Evolutionary conservation across 2,113 vertebrate genomes (phyloP).

Genomic region (Artemisiospiza belli): DNA sequence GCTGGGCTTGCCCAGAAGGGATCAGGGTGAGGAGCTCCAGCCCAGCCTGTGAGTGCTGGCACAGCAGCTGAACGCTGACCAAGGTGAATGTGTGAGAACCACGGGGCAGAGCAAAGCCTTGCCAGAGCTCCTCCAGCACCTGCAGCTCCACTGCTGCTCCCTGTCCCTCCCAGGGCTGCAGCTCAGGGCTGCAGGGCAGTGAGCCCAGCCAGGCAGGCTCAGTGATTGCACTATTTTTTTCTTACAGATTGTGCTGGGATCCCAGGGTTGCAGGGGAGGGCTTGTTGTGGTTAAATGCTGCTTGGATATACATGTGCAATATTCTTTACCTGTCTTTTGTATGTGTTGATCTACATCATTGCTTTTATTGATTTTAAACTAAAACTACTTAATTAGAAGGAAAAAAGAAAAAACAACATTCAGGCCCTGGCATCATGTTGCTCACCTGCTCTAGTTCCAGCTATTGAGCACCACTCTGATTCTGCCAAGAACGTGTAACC

Average conservation of each 20-base stretch:
- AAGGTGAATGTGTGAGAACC: background rate
- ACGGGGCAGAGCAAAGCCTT: background rate
- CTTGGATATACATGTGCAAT: slow-evolving; percentile 48
- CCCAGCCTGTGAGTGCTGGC: rapidly evolving
- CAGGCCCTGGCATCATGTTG: background rate
- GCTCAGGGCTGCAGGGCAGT: background rate
- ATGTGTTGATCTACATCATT: background rate
- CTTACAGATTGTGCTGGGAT: background rate
- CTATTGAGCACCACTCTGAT: background rate
- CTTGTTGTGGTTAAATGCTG: background rate
- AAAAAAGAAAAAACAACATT: background rate
- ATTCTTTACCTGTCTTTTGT: background rate
- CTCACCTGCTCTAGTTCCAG: background rate
- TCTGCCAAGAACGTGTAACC: background rate
- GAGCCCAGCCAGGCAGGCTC: background rate
- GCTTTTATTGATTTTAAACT: slow-evolving; percentile 6
- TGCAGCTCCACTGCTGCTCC: background rate
- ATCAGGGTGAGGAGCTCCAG: rapidly evolving
- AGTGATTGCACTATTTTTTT: background rate
- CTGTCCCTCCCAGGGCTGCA: rapidly evolving
- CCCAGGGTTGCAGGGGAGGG: background rate
- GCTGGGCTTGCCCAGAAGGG: background rate
- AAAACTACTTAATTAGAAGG: background rate
- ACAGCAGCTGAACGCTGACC: rapidly evolving
- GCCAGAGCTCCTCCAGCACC: rapidly evolving